A percentile compares a stretch with the other conserved stretches of the same genome.
These are phyloP conservation scores for Oxyteleia sp. DNA, from an alignment of 2,888 invertebrate genomes.

Conservation along the genomic window DNA sequence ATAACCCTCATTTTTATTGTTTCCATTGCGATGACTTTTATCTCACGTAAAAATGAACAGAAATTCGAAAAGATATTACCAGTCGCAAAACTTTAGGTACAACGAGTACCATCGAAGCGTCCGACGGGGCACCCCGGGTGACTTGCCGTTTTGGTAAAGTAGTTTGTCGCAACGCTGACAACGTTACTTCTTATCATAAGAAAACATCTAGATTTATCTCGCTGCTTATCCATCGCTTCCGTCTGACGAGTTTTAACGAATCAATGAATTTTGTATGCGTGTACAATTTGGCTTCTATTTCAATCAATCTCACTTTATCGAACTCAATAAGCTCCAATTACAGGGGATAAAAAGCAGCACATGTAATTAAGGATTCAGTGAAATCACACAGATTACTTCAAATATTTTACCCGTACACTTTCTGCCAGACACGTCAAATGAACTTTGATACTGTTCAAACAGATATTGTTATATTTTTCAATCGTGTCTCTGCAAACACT, in stretches of 20 bases:
- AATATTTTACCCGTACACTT: too few relatives aligned
- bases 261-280: not conserved
- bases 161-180: slow-evolving; percentile 80
- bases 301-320: not conserved
- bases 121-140: slow-evolving; percentile 83
- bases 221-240: slow-evolving; percentile 82
- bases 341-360: slow-evolving; percentile 64
- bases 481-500: too few relatives aligned
- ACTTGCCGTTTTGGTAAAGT: slow-evolving; percentile 86
- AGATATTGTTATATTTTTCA: too few relatives aligned
- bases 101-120: slow-evolving; percentile 81
- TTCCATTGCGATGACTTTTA: slow-evolving; percentile 8
- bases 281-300: not conserved
- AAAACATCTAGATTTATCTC: slow-evolving; percentile 74
- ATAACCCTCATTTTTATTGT: slow-evolving; percentile 26
- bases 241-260: slow-evolving; percentile 69
- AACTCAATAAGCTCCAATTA: not conserved
- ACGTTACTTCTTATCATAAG: slow-evolving; percentile 65
- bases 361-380: slow-evolving; percentile 57
- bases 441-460: too few relatives aligned
- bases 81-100: slow-evolving; percentile 83
- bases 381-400: too few relatives aligned
- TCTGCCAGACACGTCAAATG: too few relatives aligned
- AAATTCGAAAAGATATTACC: slow-evolving; percentile 14
- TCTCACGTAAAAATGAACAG: slow-evolving; percentile 5